Base-by-base conservation (phyloP, 2,888 invertebrate species). In the Spilarctia lutea region DNA sequence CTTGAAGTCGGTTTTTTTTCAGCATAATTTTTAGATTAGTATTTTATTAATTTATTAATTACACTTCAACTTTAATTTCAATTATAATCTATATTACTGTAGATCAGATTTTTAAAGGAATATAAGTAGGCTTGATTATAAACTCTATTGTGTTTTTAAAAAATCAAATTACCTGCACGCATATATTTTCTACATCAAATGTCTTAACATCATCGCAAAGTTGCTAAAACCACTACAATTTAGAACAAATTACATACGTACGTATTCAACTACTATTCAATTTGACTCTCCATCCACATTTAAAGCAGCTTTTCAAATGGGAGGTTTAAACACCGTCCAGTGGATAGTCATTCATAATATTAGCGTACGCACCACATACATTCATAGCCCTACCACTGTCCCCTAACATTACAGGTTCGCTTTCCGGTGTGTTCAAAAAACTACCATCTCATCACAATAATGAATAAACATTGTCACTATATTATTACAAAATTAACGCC, bases 401-500 rank as follows among this genome's bases (percentile, higher is more conserved):
- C 70, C 71, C 66, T 69, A 69, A 52, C 48, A 73, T 69, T 52
- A 73, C 35, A 20, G 42, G 20, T n/a, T 33, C 18, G 63, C 18
- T 30, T 63, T 71, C 60, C 70, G 70, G 60, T 30, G 39, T 18
- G 63, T 20, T 42, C 27, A 45, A 20, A 33, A 56, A 72, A 18
- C 35, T 35, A 48, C 60, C 52, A 56, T 65, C 63, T 65, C 69
- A 68, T 65, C 35, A 66, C 66, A 18, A 48, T 45, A 75, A 72
- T 68, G 24, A 66, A 63, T 63, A 71, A 52, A 74, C 72, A 75
- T 73, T 74, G 73, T 73, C 71, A 63, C 72, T 60, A 33, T 60
- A 75, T 74, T 74, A 77, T 71, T 71, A 56, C 72, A 79, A 75
- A 75, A 73, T 75, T 73, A 74, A 78, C 65, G 72, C 33, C 48